Evolutionary conservation across 2,888 invertebrate genomes (phyloP), one percentile per base, ranked within the genome.

Genomic region (Sympetrum striolatum): DNA sequence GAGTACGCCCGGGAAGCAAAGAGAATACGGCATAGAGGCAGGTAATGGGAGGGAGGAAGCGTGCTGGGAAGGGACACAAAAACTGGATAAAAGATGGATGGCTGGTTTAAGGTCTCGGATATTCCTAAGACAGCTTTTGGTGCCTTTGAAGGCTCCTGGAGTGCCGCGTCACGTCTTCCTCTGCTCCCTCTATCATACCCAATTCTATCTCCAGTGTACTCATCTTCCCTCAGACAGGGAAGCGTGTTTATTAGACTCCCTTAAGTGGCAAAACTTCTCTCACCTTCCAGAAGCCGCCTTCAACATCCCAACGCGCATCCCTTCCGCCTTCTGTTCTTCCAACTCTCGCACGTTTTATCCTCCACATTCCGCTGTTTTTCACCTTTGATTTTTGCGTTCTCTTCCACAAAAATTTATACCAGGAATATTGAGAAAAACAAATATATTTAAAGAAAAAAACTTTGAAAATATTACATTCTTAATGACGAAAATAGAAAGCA

Each of bases 131-230:
- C 82, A 53, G 53, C 53, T 82, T 53, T 82, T 53, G 82, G 82
- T 31, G 82, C 82, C 82, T 82, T 82, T 82, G 82, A 82, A 82
- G 39, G 25, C 81, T 53, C 48, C 44, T n/a, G 44, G 81, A 48
- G 44, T 48, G 81, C 48, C 82, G 53, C 53, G 53, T 48, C 82
- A 53, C 53, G 82, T 82, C 81, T 48, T 25, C 44, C 44, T 44
- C 44, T 8, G 4, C 14, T n/a, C n/a, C n/a, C 44, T 37, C 44
- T n/a, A 18, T 10, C 39, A 18, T 39, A 25, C 35, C 44, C 35
- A 39, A 81, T 39, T 81, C 39, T 44, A 22, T 81, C 80, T 80
- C 37, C 15, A 10, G 35, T 31, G 25, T 35, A 10, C 81, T 25
- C 39, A 31, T 44, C 22, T 31, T 31, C 73, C 73, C 14, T 14